A percentile compares a stretch with the other conserved stretches of the same genome.
These are phyloP conservation scores for Portunus trituberculatus DNA, from an alignment of 1,140 invertebrate genomes.

Conservation along the genomic window DNA sequence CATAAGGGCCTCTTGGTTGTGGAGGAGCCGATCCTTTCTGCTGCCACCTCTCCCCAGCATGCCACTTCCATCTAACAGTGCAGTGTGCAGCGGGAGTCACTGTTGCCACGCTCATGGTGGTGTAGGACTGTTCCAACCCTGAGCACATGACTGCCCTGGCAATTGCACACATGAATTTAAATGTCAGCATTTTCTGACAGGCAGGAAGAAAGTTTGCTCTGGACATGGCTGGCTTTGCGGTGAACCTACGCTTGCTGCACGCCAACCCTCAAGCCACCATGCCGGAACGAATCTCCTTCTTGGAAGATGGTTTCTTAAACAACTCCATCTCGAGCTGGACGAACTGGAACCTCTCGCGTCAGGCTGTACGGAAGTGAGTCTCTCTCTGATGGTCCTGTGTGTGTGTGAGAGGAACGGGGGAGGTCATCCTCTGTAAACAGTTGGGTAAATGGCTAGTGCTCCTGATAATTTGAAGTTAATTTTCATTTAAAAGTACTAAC, in stretches of 20 bases:
- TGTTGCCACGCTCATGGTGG: not conserved
- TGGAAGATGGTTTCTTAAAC: conserved; percentile 88
- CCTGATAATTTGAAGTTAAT: no score
- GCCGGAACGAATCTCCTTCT: conserved; percentile 87
- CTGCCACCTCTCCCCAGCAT: not conserved
- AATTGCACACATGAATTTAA: not conserved
- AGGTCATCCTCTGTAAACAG: no score
- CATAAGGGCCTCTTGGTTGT: not conserved
- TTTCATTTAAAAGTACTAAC: no score
- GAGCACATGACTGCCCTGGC: not conserved
- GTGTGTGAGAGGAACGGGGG: no score
- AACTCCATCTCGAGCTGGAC: conserved; percentile 84
- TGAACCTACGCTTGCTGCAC: conserved; percentile 82
- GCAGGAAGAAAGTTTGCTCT: conserved; percentile 88
- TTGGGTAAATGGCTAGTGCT: no score
- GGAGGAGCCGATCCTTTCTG: not conserved
- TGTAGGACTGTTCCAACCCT: not conserved
- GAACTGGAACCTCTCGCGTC: conserved; percentile 88
- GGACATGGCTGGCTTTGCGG: conserved; percentile 94
- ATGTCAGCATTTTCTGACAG: conserved; percentile 79
- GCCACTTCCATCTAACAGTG: not conserved
- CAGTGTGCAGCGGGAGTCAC: not conserved
- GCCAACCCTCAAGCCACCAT: conserved; percentile 84
- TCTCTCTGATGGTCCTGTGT: conserved; percentile 41
- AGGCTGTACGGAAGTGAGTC: conserved; percentile 84